phyloP scores from a whole-genome alignment of 1,140 invertebrate genomes.

The Lysiphlebus fabarum region DNA sequence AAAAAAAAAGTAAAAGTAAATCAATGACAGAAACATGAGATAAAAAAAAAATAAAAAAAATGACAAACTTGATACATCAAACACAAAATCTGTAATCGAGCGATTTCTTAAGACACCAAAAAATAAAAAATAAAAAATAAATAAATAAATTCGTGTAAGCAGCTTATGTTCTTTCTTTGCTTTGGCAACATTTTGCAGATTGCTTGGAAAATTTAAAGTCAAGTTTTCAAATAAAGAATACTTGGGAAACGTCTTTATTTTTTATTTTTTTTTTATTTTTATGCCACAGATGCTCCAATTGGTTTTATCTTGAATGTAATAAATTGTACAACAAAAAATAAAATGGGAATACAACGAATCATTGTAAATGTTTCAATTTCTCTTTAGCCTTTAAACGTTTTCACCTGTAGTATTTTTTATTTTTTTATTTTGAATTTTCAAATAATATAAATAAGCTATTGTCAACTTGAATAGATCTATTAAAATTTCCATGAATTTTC shows the following conservation, averaged over 20 bases:
- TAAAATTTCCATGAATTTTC: no score
- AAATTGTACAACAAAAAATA: neutral
- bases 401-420: no score
- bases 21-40: neutral
- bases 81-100: constrained; percentile 1
- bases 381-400: no score
- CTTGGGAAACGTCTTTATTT: neutral
- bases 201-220: constrained; percentile 34
- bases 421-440: no score
- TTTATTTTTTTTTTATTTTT: neutral
- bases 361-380: neutral
- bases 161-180: neutral
- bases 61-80: neutral
- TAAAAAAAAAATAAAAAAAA: no score
- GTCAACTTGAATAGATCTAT: no score
- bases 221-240: neutral
- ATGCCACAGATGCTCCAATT: neutral
- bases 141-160: neutral
- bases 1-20: neutral
- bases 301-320: neutral
- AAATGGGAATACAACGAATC: neutral
- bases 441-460: no score
- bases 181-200: constrained; percentile 23
- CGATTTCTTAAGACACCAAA: neutral
- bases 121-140: neutral